A percentile compares a stretch with the other conserved stretches of the same genome.
These are phyloP conservation scores for Drosophila prolongata DNA, from an alignment of 2,888 invertebrate genomes.

Conservation along the genomic window DNA sequence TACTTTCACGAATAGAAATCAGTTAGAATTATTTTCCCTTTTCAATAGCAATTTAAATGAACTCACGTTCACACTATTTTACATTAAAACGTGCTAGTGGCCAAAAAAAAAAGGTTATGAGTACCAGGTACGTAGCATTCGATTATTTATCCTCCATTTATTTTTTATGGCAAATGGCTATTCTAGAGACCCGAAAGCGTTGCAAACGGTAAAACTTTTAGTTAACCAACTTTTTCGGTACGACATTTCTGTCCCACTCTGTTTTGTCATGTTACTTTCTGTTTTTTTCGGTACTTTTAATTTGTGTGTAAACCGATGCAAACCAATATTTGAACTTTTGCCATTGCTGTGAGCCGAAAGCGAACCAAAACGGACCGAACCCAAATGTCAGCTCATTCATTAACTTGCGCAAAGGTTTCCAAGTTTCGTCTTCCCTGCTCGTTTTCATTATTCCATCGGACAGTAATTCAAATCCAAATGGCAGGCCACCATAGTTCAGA, in stretches of 20 bases:
- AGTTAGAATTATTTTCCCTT: not conserved
- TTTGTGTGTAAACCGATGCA: constrained; percentile 74
- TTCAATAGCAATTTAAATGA: too few species aligned
- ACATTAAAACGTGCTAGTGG: not conserved
- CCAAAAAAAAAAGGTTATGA: not conserved
- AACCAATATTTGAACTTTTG: constrained; percentile 74
- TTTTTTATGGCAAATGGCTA: constrained; percentile 19
- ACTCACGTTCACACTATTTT: constrained; percentile 13
- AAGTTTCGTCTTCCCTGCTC: constrained; percentile 24
- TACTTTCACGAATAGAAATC: not conserved
- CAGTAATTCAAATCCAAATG: constrained; percentile 54
- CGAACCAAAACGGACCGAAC: constrained; percentile 39
- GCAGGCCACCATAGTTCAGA: constrained; percentile 37
- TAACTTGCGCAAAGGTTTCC: constrained; percentile 65
- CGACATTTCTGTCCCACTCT: constrained; percentile 18
- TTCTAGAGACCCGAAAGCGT: not conserved
- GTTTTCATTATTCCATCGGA: constrained; percentile 23
- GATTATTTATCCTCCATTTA: not conserved
- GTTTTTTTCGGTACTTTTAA: constrained; percentile 55
- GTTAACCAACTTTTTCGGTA: constrained; percentile 34
- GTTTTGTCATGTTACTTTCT: constrained; percentile 25
- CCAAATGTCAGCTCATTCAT: constrained; percentile 75
- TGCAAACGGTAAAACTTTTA: constrained; percentile 35
- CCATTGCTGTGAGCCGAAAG: constrained; percentile 20
- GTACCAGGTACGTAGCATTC: constrained; percentile 19